Base-by-base conservation (phyloP, 2,113 vertebrate species). In the Malurus cyaneus region DNA sequence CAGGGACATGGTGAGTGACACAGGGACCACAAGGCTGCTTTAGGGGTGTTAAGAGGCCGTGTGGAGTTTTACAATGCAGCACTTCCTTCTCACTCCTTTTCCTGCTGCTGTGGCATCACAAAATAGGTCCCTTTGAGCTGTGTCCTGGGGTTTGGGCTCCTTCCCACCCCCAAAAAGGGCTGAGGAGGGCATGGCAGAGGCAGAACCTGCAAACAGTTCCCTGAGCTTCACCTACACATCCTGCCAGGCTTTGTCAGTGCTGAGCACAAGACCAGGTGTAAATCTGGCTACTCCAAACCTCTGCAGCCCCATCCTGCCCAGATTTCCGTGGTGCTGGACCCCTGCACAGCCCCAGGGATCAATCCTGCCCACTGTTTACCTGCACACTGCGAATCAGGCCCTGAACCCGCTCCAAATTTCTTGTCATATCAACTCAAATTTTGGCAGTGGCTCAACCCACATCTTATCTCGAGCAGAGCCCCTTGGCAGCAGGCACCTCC, bases 401-500 rank as follows among this genome's bases (percentile, higher is more conserved):
- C 50, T 94, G 97, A 95, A 92, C 32, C 67, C 2, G 47, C 87
- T 96, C 96, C 96, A 94, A 86, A 84, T 42, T 81, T 28, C 92
- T 47, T 50, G 84, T 96, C 95, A 36, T 73, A 95, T 97, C 94
- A 81, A 89, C 93, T 86, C 85, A 4, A 67, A 57, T 54, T 94
- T 92, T 96, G 96, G 96, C 96, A 96, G 85, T 25, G 8, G 89
- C 95, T 95, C 96, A 96, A 87, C 46, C 90, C 88, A 25, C 89
- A 79, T 95, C 96, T 97, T 95, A 96, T 92, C 96, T 96, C 8
- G 89, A 97, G 96, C 87, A 84, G 80, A 49, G 95, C 94, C 96
- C 96, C 96, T 92, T 96, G 97, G 94, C 96, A 96, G 96, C 93
- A 89, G 93, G 96, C 77, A 86, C 93, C 92, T 96, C 96, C 96